Conservation (phyloP, 2,113 vertebrate genomes). For the Vicugna pacos region DNA sequence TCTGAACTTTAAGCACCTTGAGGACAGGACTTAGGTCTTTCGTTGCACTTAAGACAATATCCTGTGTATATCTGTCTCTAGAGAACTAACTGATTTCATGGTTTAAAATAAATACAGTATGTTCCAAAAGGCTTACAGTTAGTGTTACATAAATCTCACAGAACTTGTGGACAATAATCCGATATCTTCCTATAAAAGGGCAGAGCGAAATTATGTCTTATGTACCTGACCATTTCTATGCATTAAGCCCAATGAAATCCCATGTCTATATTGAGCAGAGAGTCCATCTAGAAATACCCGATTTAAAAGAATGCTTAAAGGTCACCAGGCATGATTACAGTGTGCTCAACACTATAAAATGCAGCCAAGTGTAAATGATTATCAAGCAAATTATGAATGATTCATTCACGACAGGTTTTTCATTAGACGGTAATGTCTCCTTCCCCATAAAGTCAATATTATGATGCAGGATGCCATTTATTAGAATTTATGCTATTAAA, state of each 20-base stretch:
- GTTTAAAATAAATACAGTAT: neutral
- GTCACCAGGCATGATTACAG: conserved; percentile 83
- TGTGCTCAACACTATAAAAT: conserved; percentile 80
- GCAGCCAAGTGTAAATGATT: conserved; percentile 82
- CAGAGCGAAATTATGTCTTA: neutral
- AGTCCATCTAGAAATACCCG: conserved; percentile 73
- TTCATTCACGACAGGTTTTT: conserved; percentile 82
- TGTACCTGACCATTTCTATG: neutral
- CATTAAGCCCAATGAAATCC: conserved; percentile 59
- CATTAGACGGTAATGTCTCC: conserved; percentile 80
- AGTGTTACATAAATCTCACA: conserved; percentile 31
- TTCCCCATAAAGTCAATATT: conserved; percentile 83
- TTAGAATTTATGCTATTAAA: conserved; percentile 76
- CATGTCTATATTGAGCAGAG: conserved; percentile 46
- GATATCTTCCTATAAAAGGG: conserved; percentile 7
- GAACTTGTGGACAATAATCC: conserved; percentile 55
- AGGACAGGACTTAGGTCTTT: neutral
- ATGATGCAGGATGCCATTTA: conserved; percentile 78
- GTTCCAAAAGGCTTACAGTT: conserved; percentile 59
- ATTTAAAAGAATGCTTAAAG: conserved; percentile 83
- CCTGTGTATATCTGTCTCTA: neutral
- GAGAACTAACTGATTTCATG: neutral
- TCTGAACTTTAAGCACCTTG: neutral
- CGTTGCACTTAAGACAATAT: neutral
- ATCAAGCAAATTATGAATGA: conserved; percentile 83